Conservation (phyloP, 2,113 vertebrate species). For the Toxostoma redivivum region DNA sequence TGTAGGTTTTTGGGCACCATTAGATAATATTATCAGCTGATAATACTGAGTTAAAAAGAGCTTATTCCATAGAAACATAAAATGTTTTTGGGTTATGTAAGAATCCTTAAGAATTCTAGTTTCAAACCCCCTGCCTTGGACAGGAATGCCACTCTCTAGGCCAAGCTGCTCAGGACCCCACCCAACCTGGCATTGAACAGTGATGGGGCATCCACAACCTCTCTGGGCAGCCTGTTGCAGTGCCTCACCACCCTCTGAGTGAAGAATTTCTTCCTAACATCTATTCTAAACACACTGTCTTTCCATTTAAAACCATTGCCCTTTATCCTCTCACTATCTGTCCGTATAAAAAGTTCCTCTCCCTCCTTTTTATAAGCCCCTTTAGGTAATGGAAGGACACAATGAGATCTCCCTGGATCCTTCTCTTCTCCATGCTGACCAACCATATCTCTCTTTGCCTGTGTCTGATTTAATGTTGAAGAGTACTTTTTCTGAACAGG, state of each 20-base stretch:
- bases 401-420: not conserved
- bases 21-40: not conserved
- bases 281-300: not conserved
- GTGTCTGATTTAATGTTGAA: not conserved
- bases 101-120: not conserved
- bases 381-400: not conserved
- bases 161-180: not conserved
- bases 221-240: not conserved
- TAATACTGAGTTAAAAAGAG: not conserved
- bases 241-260: not conserved
- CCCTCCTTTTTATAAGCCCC: not conserved
- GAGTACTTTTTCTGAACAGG: not conserved
- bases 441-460: not conserved
- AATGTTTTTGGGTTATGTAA: not conserved
- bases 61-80: not conserved
- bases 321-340: not conserved
- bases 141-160: not conserved
- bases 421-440: not conserved
- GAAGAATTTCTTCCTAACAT: not conserved
- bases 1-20: not conserved
- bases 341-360: not conserved
- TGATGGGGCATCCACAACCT: not conserved
- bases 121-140: not conserved
- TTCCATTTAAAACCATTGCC: not conserved
- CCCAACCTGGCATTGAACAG: not conserved